phyloP scores from a whole-genome alignment of 2,797 vertebrate genomes.

The Melopsittacus undulatus region DNA sequence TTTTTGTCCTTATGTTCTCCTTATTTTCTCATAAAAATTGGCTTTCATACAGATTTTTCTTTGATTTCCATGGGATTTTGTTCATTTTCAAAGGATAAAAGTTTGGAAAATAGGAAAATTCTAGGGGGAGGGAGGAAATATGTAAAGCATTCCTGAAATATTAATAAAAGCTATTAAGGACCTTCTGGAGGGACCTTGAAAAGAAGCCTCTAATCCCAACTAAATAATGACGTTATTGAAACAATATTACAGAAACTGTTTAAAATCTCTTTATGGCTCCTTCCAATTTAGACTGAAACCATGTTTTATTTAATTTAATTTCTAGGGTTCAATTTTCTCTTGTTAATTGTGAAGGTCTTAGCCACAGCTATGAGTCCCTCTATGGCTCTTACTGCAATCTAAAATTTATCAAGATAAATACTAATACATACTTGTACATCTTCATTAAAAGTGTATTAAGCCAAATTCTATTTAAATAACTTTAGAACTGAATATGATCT shows the following conservation, averaged over 20 bases:
- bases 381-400: not conserved
- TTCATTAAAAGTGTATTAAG: not conserved
- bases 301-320: not conserved
- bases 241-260: not conserved
- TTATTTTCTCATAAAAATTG: not conserved
- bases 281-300: not conserved
- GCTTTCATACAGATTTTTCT: not conserved
- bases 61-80: not conserved
- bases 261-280: not conserved
- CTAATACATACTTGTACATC: not conserved
- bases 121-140: rapidly evolving
- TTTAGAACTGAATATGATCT: not conserved
- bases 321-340: not conserved
- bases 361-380: not conserved
- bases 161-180: not conserved
- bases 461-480: not conserved
- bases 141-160: not conserved
- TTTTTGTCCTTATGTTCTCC: not conserved
- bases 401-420: not conserved
- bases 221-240: not conserved
- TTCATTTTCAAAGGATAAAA: not conserved
- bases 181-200: not conserved
- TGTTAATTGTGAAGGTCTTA: not conserved
- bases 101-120: not conserved
- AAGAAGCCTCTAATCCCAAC: not conserved